Percentiles rank a stretch among this genome's conserved stretches.
phyloP scores from a whole-genome alignment of 1,140 invertebrate species.

The Drosophila ironensis region DNA sequence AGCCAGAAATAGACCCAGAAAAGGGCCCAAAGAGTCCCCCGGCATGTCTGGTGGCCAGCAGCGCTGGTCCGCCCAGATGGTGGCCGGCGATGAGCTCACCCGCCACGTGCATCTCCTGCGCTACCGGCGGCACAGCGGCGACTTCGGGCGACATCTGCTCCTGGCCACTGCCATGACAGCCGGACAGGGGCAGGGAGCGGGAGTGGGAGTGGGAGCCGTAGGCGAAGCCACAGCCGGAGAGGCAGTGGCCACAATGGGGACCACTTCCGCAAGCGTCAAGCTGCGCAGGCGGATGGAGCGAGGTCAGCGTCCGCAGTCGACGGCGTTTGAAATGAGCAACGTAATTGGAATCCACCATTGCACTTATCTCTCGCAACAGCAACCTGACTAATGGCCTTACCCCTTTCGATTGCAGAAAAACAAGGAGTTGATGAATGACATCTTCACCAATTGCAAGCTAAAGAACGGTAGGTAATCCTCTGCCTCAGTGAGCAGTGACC shows the following conservation, averaged over 20 bases:
- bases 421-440: constrained; percentile 86
- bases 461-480: constrained; percentile 84
- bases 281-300: constrained; percentile 44
- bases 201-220: neutral
- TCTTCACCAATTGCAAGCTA: constrained; percentile 85
- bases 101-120: constrained; percentile 45
- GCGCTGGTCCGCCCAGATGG: constrained; percentile 61
- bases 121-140: constrained; percentile 55
- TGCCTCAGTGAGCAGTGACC: too few relatives aligned
- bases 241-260: constrained; percentile 23
- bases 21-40: neutral
- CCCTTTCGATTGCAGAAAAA: constrained; percentile 86
- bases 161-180: too few relatives aligned
- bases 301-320: constrained; percentile 59
- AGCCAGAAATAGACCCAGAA: neutral
- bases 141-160: too few relatives aligned
- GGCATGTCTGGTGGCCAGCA: constrained; percentile 29
- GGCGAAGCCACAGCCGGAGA: too few relatives aligned
- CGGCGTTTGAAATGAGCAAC: constrained; percentile 66
- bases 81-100: constrained; percentile 45
- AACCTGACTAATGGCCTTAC: constrained; percentile 7
- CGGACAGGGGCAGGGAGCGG: neutral
- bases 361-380: neutral
- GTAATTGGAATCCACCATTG: constrained; percentile 51
- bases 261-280: constrained; percentile 62